Percentiles rank a stretch among this genome's conserved stretches.
phyloP scores from a whole-genome alignment of 2,888 invertebrate genomes.

The Euproctis similis region DNA sequence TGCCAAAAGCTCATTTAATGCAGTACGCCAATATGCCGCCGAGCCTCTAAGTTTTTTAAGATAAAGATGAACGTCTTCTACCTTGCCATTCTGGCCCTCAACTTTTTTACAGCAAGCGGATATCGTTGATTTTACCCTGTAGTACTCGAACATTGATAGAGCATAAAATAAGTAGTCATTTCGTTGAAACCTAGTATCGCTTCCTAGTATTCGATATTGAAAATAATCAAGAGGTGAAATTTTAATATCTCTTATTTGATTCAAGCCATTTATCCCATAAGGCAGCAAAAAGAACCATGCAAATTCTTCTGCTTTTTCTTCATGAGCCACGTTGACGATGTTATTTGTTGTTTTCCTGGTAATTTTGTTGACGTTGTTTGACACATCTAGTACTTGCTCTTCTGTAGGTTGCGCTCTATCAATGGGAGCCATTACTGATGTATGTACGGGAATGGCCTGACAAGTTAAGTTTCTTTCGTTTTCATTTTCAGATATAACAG shows the following conservation, averaged over 20 bases:
- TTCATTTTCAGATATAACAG: not conserved
- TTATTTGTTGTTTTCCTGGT: slow-evolving; percentile 16
- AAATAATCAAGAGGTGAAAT: slow-evolving; percentile 2
- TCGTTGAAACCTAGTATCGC: not conserved
- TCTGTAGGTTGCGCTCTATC: not conserved
- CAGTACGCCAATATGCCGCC: not conserved
- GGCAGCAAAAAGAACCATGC: slow-evolving; percentile 23
- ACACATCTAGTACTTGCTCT: not conserved
- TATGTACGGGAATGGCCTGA: not conserved
- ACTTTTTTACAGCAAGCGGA: not conserved
- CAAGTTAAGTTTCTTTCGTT: not conserved
- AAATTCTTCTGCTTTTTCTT: slow-evolving; percentile 18
- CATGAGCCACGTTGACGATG: slow-evolving; percentile 19
- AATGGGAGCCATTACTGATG: not conserved
- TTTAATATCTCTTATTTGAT: not conserved
- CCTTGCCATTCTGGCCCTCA: not conserved
- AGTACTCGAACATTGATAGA: too few relatives aligned
- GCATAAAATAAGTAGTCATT: too few relatives aligned
- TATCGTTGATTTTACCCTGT: not conserved
- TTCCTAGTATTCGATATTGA: slow-evolving; percentile 1
- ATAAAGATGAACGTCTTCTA: too few relatives aligned
- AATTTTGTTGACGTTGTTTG: not conserved
- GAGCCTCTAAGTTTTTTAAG: slow-evolving; percentile 1
- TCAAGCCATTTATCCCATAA: slow-evolving; percentile 14
- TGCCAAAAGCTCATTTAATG: not conserved